These are phyloP conservation scores for Entomobrya multifasciata DNA, from an alignment of 2,888 invertebrate genomes.

Conservation along the genomic window DNA sequence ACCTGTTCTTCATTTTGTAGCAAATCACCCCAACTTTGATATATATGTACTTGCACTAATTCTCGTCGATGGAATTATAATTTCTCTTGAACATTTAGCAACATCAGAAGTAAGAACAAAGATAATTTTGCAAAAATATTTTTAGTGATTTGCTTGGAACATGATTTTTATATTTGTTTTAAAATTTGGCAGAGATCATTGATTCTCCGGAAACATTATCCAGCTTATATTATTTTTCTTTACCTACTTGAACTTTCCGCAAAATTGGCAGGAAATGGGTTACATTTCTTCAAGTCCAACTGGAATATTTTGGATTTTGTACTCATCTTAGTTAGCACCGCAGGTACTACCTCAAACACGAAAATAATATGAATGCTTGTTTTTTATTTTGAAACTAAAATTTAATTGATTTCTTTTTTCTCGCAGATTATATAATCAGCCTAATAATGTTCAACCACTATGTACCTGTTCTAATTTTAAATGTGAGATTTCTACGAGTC, in stretches of 20 bases:
- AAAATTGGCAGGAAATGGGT: constrained; percentile 60
- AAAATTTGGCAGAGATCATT: constrained; percentile 48
- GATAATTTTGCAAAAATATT: too few relatives aligned
- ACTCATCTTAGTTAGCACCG: background rate
- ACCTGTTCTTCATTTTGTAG: constrained; percentile 59
- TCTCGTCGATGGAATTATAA: constrained; percentile 53
- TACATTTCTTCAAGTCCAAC: constrained; percentile 45
- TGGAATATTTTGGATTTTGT: constrained; percentile 60
- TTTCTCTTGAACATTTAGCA: constrained; percentile 57
- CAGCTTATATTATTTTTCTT: constrained; percentile 62
- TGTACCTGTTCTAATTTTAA: constrained; percentile 35
- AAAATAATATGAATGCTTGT: too few relatives aligned
- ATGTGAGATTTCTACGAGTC: constrained; percentile 56
- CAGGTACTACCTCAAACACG: constrained; percentile 13
- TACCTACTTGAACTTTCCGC: constrained; percentile 31
- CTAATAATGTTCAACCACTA: background rate
- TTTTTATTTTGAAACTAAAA: too few relatives aligned
- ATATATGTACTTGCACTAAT: constrained; percentile 47
- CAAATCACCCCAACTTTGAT: constrained; percentile 58
- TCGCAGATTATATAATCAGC: constrained; percentile 43
- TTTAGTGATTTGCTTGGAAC: too few relatives aligned
- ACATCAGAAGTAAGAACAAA: constrained; percentile 56
- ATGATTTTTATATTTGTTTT: background rate
- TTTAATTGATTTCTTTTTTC: background rate
- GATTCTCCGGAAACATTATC: constrained; percentile 60